phyloP scores from a whole-genome alignment of 2,888 invertebrate species.

The Drosophila rubida region DNA sequence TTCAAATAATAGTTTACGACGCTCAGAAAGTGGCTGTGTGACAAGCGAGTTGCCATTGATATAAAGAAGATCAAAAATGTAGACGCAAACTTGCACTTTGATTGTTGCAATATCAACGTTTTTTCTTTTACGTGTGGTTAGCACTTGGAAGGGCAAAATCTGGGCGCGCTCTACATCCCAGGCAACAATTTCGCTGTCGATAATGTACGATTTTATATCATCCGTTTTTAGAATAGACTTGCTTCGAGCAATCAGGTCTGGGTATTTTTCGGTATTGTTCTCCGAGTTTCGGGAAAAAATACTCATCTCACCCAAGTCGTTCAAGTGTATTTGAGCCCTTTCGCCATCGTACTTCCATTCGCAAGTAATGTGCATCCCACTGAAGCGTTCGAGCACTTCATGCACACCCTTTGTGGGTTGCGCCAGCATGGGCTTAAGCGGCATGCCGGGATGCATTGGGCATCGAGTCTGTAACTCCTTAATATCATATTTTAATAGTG shows the following conservation, averaged over 20 bases:
- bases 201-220: slow-evolving; percentile 91
- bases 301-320: slow-evolving; percentile 88
- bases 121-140: slow-evolving; percentile 98
- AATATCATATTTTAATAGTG: slow-evolving; percentile 91
- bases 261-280: slow-evolving; percentile 97
- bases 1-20: slow-evolving; percentile 90
- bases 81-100: slow-evolving; percentile 94
- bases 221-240: slow-evolving; percentile 86
- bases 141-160: slow-evolving; percentile 97
- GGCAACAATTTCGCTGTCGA: slow-evolving; percentile 99
- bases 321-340: slow-evolving; percentile 95
- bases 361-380: slow-evolving; percentile 95
- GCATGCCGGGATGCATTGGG: slow-evolving; percentile 95
- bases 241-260: slow-evolving; percentile 93
- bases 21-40: slow-evolving; percentile 89
- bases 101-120: slow-evolving; percentile 87
- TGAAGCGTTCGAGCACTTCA: slow-evolving; percentile 93
- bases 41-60: slow-evolving; percentile 95
- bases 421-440: slow-evolving; percentile 99
- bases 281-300: slow-evolving; percentile 99
- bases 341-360: slow-evolving; percentile 99
- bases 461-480: slow-evolving; percentile 91
- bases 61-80: slow-evolving; percentile 97
- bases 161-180: slow-evolving; percentile 95
- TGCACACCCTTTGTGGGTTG: slow-evolving; percentile 98